Evolutionary conservation across 2,888 invertebrate genomes (phyloP), one percentile per base, ranked within the genome.

Genomic region (Oligia latruncula): DNA sequence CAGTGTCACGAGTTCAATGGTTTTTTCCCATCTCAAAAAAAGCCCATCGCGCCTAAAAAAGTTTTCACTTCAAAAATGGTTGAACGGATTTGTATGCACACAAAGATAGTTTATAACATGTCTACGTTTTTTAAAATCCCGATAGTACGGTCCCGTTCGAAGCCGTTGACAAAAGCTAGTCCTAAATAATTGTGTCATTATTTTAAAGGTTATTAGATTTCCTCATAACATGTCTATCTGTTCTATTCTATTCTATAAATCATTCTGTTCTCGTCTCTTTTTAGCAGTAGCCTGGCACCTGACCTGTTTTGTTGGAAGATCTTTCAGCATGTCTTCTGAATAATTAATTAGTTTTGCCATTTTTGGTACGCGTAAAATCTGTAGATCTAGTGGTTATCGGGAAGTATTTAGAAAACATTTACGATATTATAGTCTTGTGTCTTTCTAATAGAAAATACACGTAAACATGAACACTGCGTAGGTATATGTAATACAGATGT

Each of bases 381-480:
- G 20, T 13, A 29, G 2, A 29, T 49, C 20, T 13, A 35, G 23
- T 35, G 6, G 20, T 1, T 35, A 71, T 35, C 35, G 55, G 71
- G 40, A 71, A 40, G n/a, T 71, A 17, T 71, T 49, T 49, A 15
- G 3, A 4, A 49, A 49, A 49, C 15, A 0, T 49, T 49, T 4
- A 35, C 8, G 20, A 70, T 35, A 11, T 9, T 65, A 64, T 17
- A 3, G 8, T 49, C 20, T 20, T 29, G 49, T 20, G 58, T 40
- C 3, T n/a, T 23, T 40, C 6, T 43, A 15, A 55, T 9, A 70
- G 35, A 66, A 66, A 71, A 60, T n/a, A 35, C 20, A 70, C 40
- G 15, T 84, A 20, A 60, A 79, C 35, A 23, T 60, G 40, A 62
- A 67, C 29, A 58, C n/a, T 65, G 67, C 62, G 17, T 40, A 15